Base-by-base conservation (phyloP, 2,888 invertebrate species). In the Agrilus biguttatus region DNA sequence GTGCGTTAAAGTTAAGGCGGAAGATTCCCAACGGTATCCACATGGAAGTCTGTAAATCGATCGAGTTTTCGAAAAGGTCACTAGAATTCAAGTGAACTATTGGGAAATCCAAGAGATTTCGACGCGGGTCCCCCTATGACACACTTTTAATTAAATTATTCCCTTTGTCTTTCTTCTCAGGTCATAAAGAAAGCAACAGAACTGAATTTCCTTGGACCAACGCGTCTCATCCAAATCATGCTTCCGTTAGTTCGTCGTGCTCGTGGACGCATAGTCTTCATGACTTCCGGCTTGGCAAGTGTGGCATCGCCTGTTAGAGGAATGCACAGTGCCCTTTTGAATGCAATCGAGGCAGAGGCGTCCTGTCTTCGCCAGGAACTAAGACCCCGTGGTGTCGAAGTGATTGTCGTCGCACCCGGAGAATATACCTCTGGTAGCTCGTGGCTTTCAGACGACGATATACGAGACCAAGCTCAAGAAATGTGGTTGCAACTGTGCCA, bases 391-490 rank as follows among this genome's bases (percentile, higher is more conserved):
- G 83, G 84, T 39, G 88, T 89, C 10, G 83, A 87, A 60, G 86
- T 89, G 13, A 80, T 85, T 39, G 76, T 87, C 19, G 82, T 90
- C 33, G 86, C 88, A 50, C 84, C 88, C 35, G 88, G 89, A 36
- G 87, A 88, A 65, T 85, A 82, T 55, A 78, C 86, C 8, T 82
- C 85, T 1, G 87, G 88, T 57, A 83, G 77, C 53, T 77, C 79
- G 2, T 85, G 85, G 85, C 66, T 85, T 8, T 77, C 76, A 14
- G 82, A 84, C 51, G 74, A 66, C 21, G 50, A 56, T 14, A 58
- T 66, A 32, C 45, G 63, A 10, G 61, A 63, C 41, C 73, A 81
- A 67, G 86, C 87, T 6, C 77, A 79, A 47, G 78, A 82, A 55
- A 88, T 89, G 86, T 89, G 89, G 89, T 68, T 69, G 28, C 78